phyloP scores from a whole-genome alignment of 1,140 invertebrate genomes.

The Thalassaphorura encarpata region DNA sequence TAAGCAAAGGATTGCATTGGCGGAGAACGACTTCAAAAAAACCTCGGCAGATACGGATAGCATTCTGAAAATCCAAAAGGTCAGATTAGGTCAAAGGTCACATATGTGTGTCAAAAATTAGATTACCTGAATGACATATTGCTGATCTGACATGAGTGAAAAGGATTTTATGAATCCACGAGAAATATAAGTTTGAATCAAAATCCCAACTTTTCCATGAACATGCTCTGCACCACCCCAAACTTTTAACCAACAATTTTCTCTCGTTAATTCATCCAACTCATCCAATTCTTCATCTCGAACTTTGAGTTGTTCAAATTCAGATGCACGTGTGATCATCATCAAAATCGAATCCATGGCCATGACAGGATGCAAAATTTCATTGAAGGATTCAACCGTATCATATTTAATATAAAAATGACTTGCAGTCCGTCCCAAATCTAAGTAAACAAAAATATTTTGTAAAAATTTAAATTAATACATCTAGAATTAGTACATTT shows the following conservation, averaged over 20 bases:
- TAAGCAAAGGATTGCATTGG: constrained; percentile 79
- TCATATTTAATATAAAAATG: constrained; percentile 98
- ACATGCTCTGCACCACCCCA: constrained; percentile 76
- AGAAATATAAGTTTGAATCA: constrained; percentile 86
- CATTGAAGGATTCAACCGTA: constrained; percentile 83
- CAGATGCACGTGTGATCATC: constrained; percentile 81
- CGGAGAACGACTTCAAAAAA: constrained; percentile 88
- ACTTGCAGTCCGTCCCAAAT: constrained; percentile 90
- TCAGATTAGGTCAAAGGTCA: not conserved
- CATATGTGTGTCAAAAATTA: not conserved
- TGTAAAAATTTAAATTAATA: too few species aligned
- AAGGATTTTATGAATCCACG: constrained; percentile 67
- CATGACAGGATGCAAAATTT: constrained; percentile 66
- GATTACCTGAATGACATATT: constrained; percentile 78
- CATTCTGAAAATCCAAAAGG: constrained; percentile 55
- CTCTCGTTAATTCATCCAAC: constrained; percentile 58
- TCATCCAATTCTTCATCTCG: constrained; percentile 91
- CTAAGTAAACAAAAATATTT: constrained; percentile 46
- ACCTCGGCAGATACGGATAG: constrained; percentile 75
- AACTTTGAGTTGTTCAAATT: constrained; percentile 94
- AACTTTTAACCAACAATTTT: constrained; percentile 64
- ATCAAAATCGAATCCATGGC: constrained; percentile 73
- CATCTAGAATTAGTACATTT: constrained; percentile 9
- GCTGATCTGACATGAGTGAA: constrained; percentile 84
- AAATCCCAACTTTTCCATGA: constrained; percentile 93